Base-by-base conservation (phyloP, 2,888 invertebrate species). In the Aspidiotus rigidus region DNA sequence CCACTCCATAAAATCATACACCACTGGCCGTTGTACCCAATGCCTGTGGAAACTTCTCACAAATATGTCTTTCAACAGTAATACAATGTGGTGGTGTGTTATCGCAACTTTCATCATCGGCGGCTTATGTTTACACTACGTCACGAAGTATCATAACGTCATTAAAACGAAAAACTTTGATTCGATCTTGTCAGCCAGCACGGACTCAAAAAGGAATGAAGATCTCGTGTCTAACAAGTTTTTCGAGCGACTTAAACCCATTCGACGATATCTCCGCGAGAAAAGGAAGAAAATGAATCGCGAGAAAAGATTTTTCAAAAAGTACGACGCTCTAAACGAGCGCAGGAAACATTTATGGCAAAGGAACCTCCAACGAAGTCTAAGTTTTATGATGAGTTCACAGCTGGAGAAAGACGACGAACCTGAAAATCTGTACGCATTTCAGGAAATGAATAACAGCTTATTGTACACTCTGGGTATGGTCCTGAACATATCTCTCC, bases 391-490 rank as follows among this genome's bases (percentile, higher is more conserved):
- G 13, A 28, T 55, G 44, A 54, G 39, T n/a, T 54, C 62, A 7
- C 49, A 40, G 11, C 13, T 39, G 2, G 64, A 64, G 16, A 11
- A 62, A 41, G 17, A 53, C 5, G 28, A n/a, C 2, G 64, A 57
- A 5, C 49, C 62, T 13, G 15, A 28, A 63, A 85, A 85, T 5
- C 76, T 87, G 62, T 88, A 87, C 77, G 78, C 89, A 73, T 91
- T 91, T 77, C 84, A 86, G 62, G 84, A 86, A 75, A 81, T 86
- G 72, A 79, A 83, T 66, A 89, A 89, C 77, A 89, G 89, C 76
- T 82, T 89, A 72, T 79, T 91, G 13, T 87, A 90, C 74, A 89
- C 90, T 0, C 90, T 86, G 75, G 87, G 90, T 74, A 91, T 91
- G 90, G 77, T 90, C 62, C 79, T 91, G 7, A 84, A 89, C 72